Evolutionary conservation across 2,888 invertebrate genomes (phyloP).

Genomic region (Horisme vitalbata): DNA sequence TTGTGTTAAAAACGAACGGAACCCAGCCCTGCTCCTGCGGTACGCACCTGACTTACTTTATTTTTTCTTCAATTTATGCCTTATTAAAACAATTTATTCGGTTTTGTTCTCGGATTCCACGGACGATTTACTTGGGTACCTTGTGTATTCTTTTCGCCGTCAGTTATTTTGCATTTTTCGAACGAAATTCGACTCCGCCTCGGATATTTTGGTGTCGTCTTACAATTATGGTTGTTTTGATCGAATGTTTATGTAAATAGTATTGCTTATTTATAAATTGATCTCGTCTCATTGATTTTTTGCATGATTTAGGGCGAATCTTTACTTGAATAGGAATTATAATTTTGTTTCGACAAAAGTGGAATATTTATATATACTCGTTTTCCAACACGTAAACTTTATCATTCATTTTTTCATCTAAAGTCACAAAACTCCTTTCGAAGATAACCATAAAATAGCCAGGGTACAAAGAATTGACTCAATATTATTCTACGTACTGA

Average conservation of each 20-base stretch:
- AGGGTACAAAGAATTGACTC: no score
- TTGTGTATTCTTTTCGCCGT: slow-evolving; percentile 63
- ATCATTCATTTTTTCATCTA: no score
- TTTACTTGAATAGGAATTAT: background rate
- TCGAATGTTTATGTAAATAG: slow-evolving; percentile 32
- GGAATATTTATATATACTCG: background rate
- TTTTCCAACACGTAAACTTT: no score
- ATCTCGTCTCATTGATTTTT: slow-evolving; percentile 4
- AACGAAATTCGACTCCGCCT: slow-evolving; percentile 24
- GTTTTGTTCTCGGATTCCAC: slow-evolving; percentile 66
- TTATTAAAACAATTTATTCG: slow-evolving; percentile 78
- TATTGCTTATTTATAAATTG: slow-evolving; percentile 26
- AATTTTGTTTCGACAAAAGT: background rate
- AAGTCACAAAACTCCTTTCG: no score
- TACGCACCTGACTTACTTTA: slow-evolving; percentile 24
- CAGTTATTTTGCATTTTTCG: slow-evolving; percentile 65
- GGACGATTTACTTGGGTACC: slow-evolving; percentile 68
- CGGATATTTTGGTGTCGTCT: slow-evolving; percentile 31
- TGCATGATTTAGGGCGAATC: background rate
- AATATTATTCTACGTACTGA: no score
- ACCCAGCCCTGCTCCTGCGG: slow-evolving; percentile 12
- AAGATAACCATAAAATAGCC: no score
- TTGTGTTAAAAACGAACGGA: no score
- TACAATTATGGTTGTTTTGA: slow-evolving; percentile 32
- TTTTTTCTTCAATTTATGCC: slow-evolving; percentile 67